phyloP scores from a whole-genome alignment of 30 jellyfish, hydroid and myxozoan species.

The Aurelia aurita region DNA sequence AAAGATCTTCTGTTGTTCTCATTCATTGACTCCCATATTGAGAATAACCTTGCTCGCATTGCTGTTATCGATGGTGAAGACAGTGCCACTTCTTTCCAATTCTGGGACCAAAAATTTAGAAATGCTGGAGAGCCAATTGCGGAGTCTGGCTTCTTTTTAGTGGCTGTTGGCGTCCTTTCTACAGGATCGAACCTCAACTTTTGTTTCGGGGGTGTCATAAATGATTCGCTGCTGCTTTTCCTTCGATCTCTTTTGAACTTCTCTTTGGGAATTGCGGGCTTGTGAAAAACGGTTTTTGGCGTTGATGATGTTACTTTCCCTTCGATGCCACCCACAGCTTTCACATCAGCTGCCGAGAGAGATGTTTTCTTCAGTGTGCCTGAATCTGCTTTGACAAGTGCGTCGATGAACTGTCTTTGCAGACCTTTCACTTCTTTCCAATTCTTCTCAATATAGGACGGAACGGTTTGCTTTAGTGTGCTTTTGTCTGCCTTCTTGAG shows the following conservation, averaged over 20 bases:
- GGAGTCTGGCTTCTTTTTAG: not conserved
- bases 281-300: not conserved
- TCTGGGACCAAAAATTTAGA: not conserved
- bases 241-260: not conserved
- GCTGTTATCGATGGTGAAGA: not conserved
- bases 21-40: not conserved
- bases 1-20: not conserved
- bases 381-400: not conserved
- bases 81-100: not conserved
- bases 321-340: not conserved
- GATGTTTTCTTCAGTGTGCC: not conserved
- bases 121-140: conserved; percentile 7
- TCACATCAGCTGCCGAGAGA: not conserved
- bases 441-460: not conserved
- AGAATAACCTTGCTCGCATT: not conserved
- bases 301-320: not conserved
- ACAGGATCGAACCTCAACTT: not conserved
- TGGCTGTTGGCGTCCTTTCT: not conserved
- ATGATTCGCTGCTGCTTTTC: not conserved
- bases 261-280: not conserved
- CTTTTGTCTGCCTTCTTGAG: conserved; percentile 10
- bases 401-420: conserved; percentile 15
- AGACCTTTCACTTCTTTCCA: conserved; percentile 9
- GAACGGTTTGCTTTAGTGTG: not conserved
- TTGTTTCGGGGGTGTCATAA: conserved; percentile 13